Evolutionary conservation across 2,888 invertebrate genomes (phyloP).

Genomic region (Cephus pulcher): DNA sequence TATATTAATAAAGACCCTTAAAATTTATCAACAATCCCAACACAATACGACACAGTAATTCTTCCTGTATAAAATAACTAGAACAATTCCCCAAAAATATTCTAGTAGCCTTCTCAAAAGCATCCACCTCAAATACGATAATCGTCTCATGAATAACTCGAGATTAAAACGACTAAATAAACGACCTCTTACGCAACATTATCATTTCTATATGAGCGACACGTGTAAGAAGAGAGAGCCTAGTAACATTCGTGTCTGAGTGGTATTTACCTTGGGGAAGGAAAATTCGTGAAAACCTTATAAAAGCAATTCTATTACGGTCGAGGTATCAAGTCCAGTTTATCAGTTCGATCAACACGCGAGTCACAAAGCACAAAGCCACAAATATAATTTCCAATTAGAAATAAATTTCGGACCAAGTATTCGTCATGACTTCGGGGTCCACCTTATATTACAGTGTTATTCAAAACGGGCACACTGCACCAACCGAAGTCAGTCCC

Average conservation of each 20-base stretch:
- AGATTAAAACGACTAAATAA: too few relatives aligned
- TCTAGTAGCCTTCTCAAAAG: too few relatives aligned
- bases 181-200: too few relatives aligned
- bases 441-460: background rate
- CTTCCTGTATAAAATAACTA: too few relatives aligned
- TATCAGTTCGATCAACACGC: background rate
- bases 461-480: background rate
- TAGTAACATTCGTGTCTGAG: background rate
- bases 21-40: too few relatives aligned
- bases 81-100: too few relatives aligned
- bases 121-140: too few relatives aligned
- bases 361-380: background rate
- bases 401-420: background rate
- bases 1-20: background rate
- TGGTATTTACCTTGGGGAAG: background rate
- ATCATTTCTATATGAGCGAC: too few relatives aligned
- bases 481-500: too few relatives aligned
- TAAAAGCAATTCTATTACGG: background rate
- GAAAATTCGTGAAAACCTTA: background rate
- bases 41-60: too few relatives aligned
- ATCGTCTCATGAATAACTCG: too few relatives aligned
- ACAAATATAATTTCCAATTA: background rate
- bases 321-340: background rate
- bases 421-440: background rate
- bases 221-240: background rate